phyloP scores from a whole-genome alignment of 2,797 vertebrate genomes.

The Peromyscus eremicus region DNA sequence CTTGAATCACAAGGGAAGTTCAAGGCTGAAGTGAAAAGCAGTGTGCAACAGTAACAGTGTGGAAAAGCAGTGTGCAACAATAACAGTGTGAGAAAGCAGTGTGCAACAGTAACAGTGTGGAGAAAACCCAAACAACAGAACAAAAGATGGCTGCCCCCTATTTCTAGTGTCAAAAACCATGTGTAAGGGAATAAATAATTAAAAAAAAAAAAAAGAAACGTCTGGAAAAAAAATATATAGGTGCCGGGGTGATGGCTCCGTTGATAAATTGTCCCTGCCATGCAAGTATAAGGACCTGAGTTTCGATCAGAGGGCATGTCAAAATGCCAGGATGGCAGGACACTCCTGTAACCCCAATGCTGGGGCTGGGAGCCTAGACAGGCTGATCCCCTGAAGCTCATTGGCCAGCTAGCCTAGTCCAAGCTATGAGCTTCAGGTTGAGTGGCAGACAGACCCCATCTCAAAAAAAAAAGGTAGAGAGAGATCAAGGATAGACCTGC shows the following conservation, averaged over 20 bases:
- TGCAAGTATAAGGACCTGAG: not conserved
- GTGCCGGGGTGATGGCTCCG: not conserved
- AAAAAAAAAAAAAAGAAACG: too few relatives aligned
- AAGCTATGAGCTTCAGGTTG: not conserved
- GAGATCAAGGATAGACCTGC: too few relatives aligned
- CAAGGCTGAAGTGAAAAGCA: not conserved
- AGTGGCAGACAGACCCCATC: not conserved
- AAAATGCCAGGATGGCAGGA: not conserved
- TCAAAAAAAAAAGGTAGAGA: not conserved
- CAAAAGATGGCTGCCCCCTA: not conserved
- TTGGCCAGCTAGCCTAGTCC: not conserved
- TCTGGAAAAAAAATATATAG: not conserved
- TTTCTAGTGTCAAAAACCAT: not conserved
- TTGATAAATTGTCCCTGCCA: not conserved
- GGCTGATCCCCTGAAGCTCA: not conserved
- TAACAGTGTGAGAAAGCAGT: not conserved
- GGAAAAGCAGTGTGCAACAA: too few relatives aligned
- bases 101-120: too few relatives aligned
- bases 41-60: too few relatives aligned
- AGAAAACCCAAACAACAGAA: not conserved
- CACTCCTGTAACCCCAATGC: not conserved
- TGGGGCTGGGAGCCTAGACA: too few relatives aligned
- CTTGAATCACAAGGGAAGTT: not conserved
- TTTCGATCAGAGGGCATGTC: not conserved
- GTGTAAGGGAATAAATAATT: not conserved